Evolutionary conservation across 1,140 invertebrate species (phyloP).

Genomic region (Drosophila orena): DNA sequence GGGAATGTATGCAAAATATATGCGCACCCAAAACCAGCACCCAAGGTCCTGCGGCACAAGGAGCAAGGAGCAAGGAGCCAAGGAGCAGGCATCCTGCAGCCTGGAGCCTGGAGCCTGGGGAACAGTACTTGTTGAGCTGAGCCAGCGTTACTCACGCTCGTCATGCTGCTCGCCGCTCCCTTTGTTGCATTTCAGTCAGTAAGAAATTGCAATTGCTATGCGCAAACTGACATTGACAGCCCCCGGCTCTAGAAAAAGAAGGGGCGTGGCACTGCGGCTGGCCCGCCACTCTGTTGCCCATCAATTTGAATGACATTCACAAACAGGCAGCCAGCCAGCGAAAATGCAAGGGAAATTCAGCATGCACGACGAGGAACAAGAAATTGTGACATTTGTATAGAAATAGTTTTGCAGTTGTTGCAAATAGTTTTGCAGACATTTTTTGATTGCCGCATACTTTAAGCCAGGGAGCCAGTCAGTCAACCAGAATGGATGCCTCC

Average conservation of each 20-base stretch:
- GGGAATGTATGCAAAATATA: conserved; percentile 69
- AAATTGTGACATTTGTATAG: conserved; percentile 80
- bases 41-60: conserved; percentile 1
- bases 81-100: conserved; percentile 3
- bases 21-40: conserved; percentile 29
- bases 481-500: conserved; percentile 40
- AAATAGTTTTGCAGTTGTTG: conserved; percentile 75
- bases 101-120: not conserved
- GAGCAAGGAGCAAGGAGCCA: not conserved
- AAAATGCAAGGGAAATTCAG: conserved; percentile 22
- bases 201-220: conserved; percentile 75
- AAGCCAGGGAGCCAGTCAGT: conserved; percentile 32
- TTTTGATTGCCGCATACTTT: conserved; percentile 80
- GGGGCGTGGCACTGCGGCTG: conserved; percentile 31
- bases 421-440: conserved; percentile 79
- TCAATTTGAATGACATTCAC: conserved; percentile 82
- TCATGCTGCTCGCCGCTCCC: conserved; percentile 18
- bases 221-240: conserved; percentile 72
- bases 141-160: conserved; percentile 32
- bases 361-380: conserved; percentile 35
- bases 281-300: conserved; percentile 56
- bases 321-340: conserved; percentile 44
- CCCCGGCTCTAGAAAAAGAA: conserved; percentile 7
- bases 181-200: conserved; percentile 47
- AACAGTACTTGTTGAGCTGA: conserved; percentile 68